Evolutionary conservation across 2,888 invertebrate species (phyloP), one percentile per base, ranked within the genome.

Genomic region (Drosophila paranaensis): DNA sequence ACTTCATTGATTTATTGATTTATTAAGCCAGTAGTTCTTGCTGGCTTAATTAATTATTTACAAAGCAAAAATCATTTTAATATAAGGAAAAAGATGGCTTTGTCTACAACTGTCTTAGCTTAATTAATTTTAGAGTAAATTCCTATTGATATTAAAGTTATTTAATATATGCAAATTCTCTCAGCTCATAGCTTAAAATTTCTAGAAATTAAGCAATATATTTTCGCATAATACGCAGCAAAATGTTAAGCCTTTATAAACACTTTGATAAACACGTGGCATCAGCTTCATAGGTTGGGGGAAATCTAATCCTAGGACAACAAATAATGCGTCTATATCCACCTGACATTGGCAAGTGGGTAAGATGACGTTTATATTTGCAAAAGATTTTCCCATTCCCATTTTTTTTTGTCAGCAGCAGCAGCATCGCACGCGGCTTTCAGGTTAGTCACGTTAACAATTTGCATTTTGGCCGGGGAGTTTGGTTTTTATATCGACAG

Each of bases 361-460:
- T 46, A 40, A 54, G 63, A 68, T 74, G 65, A 71, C 60, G 64
- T 70, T 75, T 66, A 65, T 70, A 58, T 67, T 63, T 55, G 56
- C 63, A 71, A 65, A 74, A 71, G 68, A 70, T 71, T 43, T 48
- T 1, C 6, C 16, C 11, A 33, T 10, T 33, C 2, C 8, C 8
- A 33, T 33, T 0, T 33, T 25, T 51, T 56, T 74, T 35, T 25
- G 3, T 20, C 20, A 20, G 20, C 20, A 20, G 20, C 13, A 25
- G 25, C 46, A 48, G 37, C 53, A 53, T 61, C 73, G 69, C 66
- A 77, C 74, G 75, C 81, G 78, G 58, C 68, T 66, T 50, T 55
- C 35, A 65, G 55, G 68, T 76, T 72, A 71, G 77, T 82, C 86
- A 89, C 89, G 88, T 88, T 82, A 88, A 82, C 84, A 84, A 85